A percentile compares a stretch with the other conserved stretches of the same genome.
Conservation (phyloP, 2,113 vertebrate species). For the Chionomys nivalis region DNA sequence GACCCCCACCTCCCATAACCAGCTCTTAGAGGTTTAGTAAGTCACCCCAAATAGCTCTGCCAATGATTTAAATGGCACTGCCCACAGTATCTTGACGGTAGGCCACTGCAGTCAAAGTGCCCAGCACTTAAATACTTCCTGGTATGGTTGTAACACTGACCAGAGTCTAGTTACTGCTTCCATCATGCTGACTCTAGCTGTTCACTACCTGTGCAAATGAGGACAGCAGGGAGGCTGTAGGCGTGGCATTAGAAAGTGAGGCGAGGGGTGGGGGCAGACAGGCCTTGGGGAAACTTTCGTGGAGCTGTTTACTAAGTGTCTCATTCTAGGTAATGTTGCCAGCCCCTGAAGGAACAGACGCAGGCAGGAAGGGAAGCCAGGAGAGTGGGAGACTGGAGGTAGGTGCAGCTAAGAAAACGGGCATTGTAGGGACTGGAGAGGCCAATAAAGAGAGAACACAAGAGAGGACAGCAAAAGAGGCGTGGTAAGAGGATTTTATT, state of each 20-base stretch:
- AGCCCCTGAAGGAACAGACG: background rate
- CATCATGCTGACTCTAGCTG: fast-evolving
- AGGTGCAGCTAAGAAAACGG: fast-evolving
- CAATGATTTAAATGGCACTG: background rate
- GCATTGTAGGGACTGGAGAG: fast-evolving
- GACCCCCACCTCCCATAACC: background rate
- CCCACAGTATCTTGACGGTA: background rate
- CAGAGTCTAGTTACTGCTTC: background rate
- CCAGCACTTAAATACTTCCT: background rate
- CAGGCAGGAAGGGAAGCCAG: background rate
- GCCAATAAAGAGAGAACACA: conserved; percentile 38
- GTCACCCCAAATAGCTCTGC: background rate
- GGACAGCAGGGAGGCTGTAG: fast-evolving
- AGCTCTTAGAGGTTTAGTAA: background rate
- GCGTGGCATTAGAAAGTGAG: fast-evolving
- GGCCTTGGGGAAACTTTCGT: background rate
- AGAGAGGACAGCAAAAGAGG: conserved; percentile 28
- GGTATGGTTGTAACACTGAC: background rate
- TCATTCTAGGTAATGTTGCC: no score
- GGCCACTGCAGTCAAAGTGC: no score
- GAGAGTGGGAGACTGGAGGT: background rate
- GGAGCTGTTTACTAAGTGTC: background rate
- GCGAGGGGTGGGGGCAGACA: background rate
- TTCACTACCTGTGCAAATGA: fast-evolving
- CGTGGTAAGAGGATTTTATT: conserved; percentile 58